Base-by-base conservation (phyloP, 2,888 invertebrate genomes). In the Apodemia mormo region DNA sequence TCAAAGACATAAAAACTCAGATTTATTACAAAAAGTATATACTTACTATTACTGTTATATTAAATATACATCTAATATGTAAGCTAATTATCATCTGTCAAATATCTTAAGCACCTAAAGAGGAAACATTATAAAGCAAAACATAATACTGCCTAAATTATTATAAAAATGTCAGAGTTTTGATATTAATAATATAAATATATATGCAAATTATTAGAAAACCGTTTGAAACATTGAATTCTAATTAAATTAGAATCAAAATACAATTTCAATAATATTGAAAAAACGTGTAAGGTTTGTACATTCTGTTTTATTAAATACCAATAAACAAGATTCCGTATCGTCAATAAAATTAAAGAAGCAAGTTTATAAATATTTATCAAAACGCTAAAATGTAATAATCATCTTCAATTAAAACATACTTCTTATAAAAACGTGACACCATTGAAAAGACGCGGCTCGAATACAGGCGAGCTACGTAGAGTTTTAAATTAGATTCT, bases 401-500 rank as follows among this genome's bases (percentile, higher is more conserved):
- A 61, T 68, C 54, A 65, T 69, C 54, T 54, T 65, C 65, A 69
- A 65, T 69, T 69, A 69, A 69, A 68, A 65, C 52, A 61, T 56
- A 65, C 54, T 65, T 69, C 65, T 69, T 69, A 45, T 65, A 69
- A 69, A 69, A 69, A 69, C 69, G 69, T 69, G 69, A 65, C 69
- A 65, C 40, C 69, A 65, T 65, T 65, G 40, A 54, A 65, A 43
- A n/a, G n/a, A 37, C 65, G 68, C 68, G 69, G 69, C 69, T 54
- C 69, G 65, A 65, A 69, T 64, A 69, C 65, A 65, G 69, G 54
- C 65, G 65, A 43, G 66, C 66, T 49, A 52, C 52, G 66, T 54
- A 67, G 61, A 61, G 65, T 69, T 52, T 69, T 65, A 69, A 69
- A 69, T 69, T 69, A 69, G 69, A 69, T 69, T 69, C 69, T 65